Conservation (phyloP, 2,797 vertebrate genomes). For the Hydrolagus colliei region DNA sequence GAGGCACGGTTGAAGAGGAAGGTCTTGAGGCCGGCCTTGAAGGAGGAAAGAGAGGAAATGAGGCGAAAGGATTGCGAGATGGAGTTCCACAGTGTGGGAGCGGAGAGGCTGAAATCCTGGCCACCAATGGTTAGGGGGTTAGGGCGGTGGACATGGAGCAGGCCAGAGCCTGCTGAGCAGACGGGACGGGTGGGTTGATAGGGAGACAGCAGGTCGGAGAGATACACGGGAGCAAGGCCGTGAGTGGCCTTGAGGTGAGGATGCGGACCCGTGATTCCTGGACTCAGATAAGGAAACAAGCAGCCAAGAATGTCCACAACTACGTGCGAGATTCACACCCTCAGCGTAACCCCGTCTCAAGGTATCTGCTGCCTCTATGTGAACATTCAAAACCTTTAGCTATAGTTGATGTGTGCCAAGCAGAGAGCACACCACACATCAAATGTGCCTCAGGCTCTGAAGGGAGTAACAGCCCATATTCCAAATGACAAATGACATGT, state of each 20-base stretch:
- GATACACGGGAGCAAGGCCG: background rate
- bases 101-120: too few species aligned
- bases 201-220: background rate
- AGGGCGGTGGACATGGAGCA: too few species aligned
- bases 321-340: background rate
- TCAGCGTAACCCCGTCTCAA: background rate
- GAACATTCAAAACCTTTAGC: background rate
- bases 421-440: background rate
- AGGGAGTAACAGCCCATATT: background rate
- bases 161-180: too few species aligned
- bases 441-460: background rate
- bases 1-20: background rate
- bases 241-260: background rate
- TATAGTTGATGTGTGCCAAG: background rate
- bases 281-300: too few species aligned
- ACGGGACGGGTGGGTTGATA: too few species aligned
- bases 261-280: background rate
- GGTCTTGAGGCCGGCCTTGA: background rate
- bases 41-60: background rate
- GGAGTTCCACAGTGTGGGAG: too few species aligned
- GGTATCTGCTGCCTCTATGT: background rate
- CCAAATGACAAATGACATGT: background rate
- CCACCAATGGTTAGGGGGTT: too few species aligned
- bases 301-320: too few species aligned
- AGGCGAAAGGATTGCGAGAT: too few species aligned